phyloP scores from a whole-genome alignment of 2,113 vertebrate species.

The Pygoscelis antarcticus region DNA sequence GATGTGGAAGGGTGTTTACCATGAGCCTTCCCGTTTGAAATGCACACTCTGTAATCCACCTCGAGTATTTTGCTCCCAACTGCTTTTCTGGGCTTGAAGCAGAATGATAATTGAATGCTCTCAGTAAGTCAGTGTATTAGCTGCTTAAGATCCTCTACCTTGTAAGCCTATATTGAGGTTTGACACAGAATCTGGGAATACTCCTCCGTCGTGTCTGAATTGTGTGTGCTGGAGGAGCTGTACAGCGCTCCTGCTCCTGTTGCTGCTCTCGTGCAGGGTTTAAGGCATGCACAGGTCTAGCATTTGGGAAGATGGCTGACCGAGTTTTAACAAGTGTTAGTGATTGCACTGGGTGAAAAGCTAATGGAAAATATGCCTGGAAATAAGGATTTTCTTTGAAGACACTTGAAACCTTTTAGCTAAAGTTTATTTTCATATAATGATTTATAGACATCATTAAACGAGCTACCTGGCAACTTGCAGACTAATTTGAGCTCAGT shows the following conservation, averaged over 20 bases:
- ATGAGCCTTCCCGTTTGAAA: neutral
- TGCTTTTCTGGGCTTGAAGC: neutral
- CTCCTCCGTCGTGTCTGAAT: rapidly evolving
- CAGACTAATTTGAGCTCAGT: neutral
- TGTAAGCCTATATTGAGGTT: neutral
- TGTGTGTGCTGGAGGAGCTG: neutral
- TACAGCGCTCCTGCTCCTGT: neutral
- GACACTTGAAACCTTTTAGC: neutral
- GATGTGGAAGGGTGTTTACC: neutral
- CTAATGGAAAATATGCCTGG: neutral
- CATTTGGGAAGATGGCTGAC: neutral
- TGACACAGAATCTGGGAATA: neutral
- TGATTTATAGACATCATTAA: slow-evolving; percentile 9
- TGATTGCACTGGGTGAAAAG: neutral
- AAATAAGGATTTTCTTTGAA: neutral
- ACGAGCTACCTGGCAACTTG: slow-evolving; percentile 8
- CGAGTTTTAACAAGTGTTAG: neutral
- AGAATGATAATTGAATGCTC: neutral
- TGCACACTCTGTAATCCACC: neutral
- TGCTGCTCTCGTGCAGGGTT: neutral
- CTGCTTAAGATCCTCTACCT: neutral
- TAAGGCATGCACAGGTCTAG: neutral
- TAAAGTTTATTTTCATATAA: neutral
- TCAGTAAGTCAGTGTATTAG: neutral
- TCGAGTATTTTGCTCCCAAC: neutral